These are phyloP conservation scores for Arrhopalites spinosus DNA, from an alignment of 2,888 invertebrate species.

Conservation along the genomic window DNA sequence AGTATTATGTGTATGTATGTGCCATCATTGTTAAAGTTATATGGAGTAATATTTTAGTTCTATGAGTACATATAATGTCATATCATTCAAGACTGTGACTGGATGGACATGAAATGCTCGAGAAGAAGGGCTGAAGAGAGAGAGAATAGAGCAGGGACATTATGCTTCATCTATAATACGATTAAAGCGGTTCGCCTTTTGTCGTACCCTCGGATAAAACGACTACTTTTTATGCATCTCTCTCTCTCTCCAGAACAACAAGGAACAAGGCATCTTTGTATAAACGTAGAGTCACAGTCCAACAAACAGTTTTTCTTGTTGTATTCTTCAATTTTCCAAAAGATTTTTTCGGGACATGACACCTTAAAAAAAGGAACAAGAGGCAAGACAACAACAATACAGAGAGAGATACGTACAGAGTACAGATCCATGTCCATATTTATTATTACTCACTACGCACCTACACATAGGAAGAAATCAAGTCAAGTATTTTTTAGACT, in stretches of 20 bases:
- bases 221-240: slow-evolving; percentile 32
- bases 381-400: background rate
- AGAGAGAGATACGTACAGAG: too few relatives aligned
- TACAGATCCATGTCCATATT: background rate
- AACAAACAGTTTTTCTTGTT: background rate
- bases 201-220: slow-evolving; percentile 39
- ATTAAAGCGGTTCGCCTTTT: slow-evolving; percentile 48
- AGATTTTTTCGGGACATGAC: slow-evolving; percentile 26
- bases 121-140: slow-evolving; percentile 30
- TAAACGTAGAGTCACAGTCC: background rate
- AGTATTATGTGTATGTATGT: background rate
- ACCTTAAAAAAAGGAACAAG: slow-evolving; percentile 14
- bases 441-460: background rate
- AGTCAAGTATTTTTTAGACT: too few relatives aligned
- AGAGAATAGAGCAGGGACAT: slow-evolving; percentile 38
- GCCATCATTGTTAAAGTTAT: too few relatives aligned
- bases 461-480: background rate
- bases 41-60: background rate
- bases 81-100: background rate
- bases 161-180: slow-evolving; percentile 48
- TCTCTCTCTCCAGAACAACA: slow-evolving; percentile 20
- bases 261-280: background rate
- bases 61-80: slow-evolving; percentile 7
- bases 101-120: slow-evolving; percentile 33
- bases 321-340: background rate